Base-by-base conservation (phyloP, 2,797 vertebrate genomes). In the Capromys pilorides region DNA sequence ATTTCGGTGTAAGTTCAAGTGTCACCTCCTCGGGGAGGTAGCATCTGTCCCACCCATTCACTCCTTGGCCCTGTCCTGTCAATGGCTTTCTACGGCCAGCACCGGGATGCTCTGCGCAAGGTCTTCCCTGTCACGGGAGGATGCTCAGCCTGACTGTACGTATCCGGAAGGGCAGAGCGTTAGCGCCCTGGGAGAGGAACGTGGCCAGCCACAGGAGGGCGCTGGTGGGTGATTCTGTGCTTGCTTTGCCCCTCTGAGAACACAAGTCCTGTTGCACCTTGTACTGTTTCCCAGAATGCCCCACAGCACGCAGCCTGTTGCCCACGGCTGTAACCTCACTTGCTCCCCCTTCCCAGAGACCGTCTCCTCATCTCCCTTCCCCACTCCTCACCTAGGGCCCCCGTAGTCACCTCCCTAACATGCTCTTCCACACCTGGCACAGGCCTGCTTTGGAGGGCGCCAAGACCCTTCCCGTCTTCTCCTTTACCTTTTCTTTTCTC, bases 211-310 rank as follows among this genome's bases (percentile, higher is more conserved):
- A 13, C 5, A 24, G 67, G 71, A 31, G 22, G 67, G n/a, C 12
- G 57, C 57, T 2, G 0, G n/a, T 21, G 19, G 36, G 31, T 28
- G 41, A 33, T 28, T 31, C 77, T 28, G 54, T 28, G 18, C 21
- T 41, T n/a, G 36, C 82, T 69, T 28, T 6, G 11, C 39, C 45
- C 66, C 64, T 57, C 5, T 2, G 22, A 3, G 31, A 57, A 28
- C 10, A 16, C 19, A 2, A 2, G 28, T 41, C 5, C 66, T 19
- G 1, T 45, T 10, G 28, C 1, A 0, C 11, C 8, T 11, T 31
- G 6, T 24, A 22, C 3, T 0, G 7, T 75, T 81, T 28, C 80
- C 36, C 59, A 39, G 77, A 92, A 81, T 16, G 36, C 66, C 88
- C 21, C 64, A 13, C 73, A 75, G 41, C 39, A 41, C 71, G 0